Evolutionary conservation across 2,888 invertebrate genomes (phyloP).

Genomic region (Tenthredo distinguenda): DNA sequence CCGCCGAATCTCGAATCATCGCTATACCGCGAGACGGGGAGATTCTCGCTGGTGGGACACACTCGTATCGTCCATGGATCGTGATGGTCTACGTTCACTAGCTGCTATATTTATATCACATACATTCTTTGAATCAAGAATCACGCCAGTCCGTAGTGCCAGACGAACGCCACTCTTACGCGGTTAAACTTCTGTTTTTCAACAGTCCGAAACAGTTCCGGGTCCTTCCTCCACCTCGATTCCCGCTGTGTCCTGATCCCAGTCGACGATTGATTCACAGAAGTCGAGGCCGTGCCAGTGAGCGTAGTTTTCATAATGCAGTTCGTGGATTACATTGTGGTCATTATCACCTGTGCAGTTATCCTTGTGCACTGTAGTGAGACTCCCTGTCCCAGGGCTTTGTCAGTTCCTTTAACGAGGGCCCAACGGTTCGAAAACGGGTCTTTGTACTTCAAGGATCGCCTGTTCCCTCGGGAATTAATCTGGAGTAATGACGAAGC

Average conservation of each 20-base stretch:
- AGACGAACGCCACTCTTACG: not conserved
- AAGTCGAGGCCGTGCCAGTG: not conserved
- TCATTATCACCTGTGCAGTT: not conserved
- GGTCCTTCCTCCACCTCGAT: not conserved
- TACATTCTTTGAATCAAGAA: not conserved
- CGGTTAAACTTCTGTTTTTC: not conserved
- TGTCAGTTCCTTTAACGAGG: slow-evolving; percentile 49
- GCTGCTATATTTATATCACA: slow-evolving; percentile 1
- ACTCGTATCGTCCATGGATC: not conserved
- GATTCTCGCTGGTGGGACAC: not conserved
- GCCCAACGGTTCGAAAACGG: slow-evolving; percentile 43
- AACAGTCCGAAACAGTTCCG: not conserved
- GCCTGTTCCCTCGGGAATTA: slow-evolving; percentile 50
- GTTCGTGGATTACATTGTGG: not conserved
- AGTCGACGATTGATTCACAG: not conserved
- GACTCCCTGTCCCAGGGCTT: slow-evolving; percentile 45
- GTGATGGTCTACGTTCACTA: not conserved
- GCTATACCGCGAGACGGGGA: not conserved
- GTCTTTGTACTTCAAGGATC: slow-evolving; percentile 20
- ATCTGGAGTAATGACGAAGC: slow-evolving; percentile 52
- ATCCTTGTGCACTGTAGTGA: not conserved
- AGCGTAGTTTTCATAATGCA: not conserved
- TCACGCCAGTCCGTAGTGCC: not conserved
- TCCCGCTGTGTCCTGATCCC: not conserved
- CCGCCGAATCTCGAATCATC: slow-evolving; percentile 1